Base-by-base conservation (phyloP, 2,888 invertebrate genomes). In the Choristoneura rosaceana region DNA sequence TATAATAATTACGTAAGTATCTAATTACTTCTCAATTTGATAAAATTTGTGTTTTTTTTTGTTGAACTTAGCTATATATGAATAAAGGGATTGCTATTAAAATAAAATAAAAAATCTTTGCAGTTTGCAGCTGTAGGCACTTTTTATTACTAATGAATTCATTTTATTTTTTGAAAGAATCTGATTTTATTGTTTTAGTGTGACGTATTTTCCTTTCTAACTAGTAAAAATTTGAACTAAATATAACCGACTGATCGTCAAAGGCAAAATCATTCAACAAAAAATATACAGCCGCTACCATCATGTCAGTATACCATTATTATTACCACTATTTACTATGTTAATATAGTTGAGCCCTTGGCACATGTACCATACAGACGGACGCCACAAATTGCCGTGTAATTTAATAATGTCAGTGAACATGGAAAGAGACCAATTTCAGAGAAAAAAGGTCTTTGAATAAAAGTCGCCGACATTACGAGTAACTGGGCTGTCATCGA, bases 331-430 rank as follows among this genome's bases (percentile, higher is more conserved):
- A 80, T 82, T 83, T 84, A 82, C 79, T 82, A 82, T 84, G 84
- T 75, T 82, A 85, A 83, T 83, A 78, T 78, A 74, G 67, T 78
- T 76, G 75, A 78, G 78, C 79, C 78, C 79, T 82, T 80, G 81
- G 79, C 78, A 76, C 79, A 73, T 80, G 77, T 76, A 68, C 76
- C 78, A 74, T 80, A 77, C 76, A 77, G 74, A 77, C 71, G 62
- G 75, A 76, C 76, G 77, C 77, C 78, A 77, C 77, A 81, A 83
- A 81, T 82, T 83, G 76, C 82, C 67, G 74, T 71, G 78, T 84
- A 82, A 82, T 84, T 83, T 81, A 82, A 82, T 81, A 83, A 79
- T 77, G 78, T 79, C 80, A 80, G 79, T 78, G 75, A 69, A 70
- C 75, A 78, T 78, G 75, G 75, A 77, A 77, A 78, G 76, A 69